phyloP scores from a whole-genome alignment of 2,888 invertebrate species.

The Pheosia tremula region DNA sequence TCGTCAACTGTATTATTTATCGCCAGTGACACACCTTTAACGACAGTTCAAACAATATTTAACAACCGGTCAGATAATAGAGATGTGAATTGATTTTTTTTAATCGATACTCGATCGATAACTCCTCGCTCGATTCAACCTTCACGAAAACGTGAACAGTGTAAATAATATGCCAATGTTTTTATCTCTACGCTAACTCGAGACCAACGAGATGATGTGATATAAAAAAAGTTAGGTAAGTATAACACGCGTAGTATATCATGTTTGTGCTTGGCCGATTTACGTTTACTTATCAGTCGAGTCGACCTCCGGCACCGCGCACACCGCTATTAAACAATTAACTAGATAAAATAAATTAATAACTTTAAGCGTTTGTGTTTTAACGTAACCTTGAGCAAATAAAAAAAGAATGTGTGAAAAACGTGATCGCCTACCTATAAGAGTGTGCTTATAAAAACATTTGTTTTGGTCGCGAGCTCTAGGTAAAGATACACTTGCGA shows the following conservation, averaged over 20 bases:
- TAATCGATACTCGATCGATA: conserved; percentile 32
- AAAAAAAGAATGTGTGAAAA: conserved; percentile 20
- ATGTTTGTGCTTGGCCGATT: conserved; percentile 51
- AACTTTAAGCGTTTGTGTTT: neutral
- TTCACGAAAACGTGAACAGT: conserved; percentile 33
- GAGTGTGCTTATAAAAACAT: conserved; percentile 20
- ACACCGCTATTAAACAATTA: conserved; percentile 24
- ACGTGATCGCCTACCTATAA: conserved; percentile 29
- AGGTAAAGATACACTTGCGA: neutral
- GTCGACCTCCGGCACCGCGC: conserved; percentile 59
- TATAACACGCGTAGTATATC: conserved; percentile 39
- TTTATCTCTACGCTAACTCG: conserved; percentile 45
- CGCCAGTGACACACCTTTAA: neutral
- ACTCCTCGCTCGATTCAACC: conserved; percentile 25
- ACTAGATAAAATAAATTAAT: conserved; percentile 30
- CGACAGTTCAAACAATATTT: conserved; percentile 25
- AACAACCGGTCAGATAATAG: conserved; percentile 22
- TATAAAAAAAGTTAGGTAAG: conserved; percentile 34
- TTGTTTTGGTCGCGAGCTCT: too few species aligned
- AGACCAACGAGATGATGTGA: conserved; percentile 39
- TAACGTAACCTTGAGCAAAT: conserved; percentile 12
- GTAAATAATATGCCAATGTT: conserved; percentile 36
- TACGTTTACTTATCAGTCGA: conserved; percentile 69
- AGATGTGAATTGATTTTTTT: conserved; percentile 14
- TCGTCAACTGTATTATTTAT: neutral